These are phyloP conservation scores for Sinosuthora webbiana DNA, from an alignment of 2,113 vertebrate species.

Conservation along the genomic window DNA sequence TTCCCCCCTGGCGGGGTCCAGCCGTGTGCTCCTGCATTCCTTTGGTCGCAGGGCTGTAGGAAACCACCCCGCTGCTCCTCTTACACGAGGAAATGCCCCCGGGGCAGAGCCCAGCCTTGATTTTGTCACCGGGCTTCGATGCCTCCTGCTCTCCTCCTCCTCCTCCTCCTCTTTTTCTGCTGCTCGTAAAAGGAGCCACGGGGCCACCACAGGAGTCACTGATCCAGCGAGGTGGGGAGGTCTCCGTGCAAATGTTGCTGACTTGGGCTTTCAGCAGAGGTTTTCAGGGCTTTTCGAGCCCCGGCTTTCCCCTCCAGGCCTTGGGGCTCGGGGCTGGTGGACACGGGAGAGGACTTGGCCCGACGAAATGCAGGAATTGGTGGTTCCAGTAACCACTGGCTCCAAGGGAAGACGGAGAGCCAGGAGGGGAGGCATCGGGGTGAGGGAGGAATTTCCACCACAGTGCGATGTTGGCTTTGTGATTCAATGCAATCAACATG, in stretches of 20 bases:
- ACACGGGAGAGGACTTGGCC: neutral
- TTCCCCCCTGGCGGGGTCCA: neutral
- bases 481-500: neutral
- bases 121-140: neutral
- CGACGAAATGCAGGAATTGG: fast-evolving
- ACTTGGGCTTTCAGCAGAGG: neutral
- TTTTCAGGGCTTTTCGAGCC: neutral
- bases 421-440: neutral
- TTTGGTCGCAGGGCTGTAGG: constrained; percentile 4
- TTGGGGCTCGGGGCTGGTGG: neutral
- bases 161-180: neutral
- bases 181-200: neutral
- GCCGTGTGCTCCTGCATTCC: constrained; percentile 16
- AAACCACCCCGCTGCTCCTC: neutral
- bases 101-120: neutral
- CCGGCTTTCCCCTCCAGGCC: neutral
- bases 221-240: neutral
- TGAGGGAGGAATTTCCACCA: constrained; percentile 48
- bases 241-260: fast-evolving
- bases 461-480: neutral
- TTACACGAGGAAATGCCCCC: neutral
- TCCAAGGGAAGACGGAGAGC: neutral
- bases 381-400: constrained; percentile 38
- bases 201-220: neutral
- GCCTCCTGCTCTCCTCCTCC: neutral